Base-by-base conservation (phyloP, 2,797 vertebrate genomes). In the Aphelocoma californica region DNA sequence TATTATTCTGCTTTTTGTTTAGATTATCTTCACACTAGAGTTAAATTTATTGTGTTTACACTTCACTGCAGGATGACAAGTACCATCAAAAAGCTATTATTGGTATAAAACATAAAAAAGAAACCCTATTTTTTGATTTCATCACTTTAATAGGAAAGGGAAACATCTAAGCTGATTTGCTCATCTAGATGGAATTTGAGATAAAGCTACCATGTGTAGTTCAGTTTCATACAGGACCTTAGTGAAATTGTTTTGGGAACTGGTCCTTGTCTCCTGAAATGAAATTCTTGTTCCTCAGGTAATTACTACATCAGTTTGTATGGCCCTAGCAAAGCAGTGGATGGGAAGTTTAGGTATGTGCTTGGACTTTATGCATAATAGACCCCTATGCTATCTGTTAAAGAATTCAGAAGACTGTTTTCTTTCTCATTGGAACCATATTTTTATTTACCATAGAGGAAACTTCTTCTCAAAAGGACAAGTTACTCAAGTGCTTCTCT, bases 21-120 rank as follows among this genome's bases (percentile, higher is more conserved):
- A 69, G n/a, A 58, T 66, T 56, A 51, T 82, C 48, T 89, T 84
- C 51, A 60, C 12, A 60, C 1, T 45, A 38, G 36, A 81, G 40
- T 54, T 58, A 65, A 73, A 89, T 91, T 84, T 89, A 87, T 75
- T 75, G 48, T 95, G 87, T 92, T 95, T 94, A 87, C 40, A 88
- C 47, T 92, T 93, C 74, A 95, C 31, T 84, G 58, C 56, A 85
- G 44, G 62, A 79, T 83, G 82, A 66, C 60, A 91, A 90, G 31
- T 53, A 51, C 47, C 66, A 75, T 88, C 62, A 88, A 78, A 90
- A 78, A 9, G 18, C 23, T 88, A 48, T 93, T 86, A 71, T 25
- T 78, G 25, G 20, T 78, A 82, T 26, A 60, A 45, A 69, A 17
- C 28, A 57, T 32, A 26, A 57, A 73, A 74, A 53, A 60, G 12